phyloP scores from a whole-genome alignment of 2,797 vertebrate species.

The Lepus townsendii region DNA sequence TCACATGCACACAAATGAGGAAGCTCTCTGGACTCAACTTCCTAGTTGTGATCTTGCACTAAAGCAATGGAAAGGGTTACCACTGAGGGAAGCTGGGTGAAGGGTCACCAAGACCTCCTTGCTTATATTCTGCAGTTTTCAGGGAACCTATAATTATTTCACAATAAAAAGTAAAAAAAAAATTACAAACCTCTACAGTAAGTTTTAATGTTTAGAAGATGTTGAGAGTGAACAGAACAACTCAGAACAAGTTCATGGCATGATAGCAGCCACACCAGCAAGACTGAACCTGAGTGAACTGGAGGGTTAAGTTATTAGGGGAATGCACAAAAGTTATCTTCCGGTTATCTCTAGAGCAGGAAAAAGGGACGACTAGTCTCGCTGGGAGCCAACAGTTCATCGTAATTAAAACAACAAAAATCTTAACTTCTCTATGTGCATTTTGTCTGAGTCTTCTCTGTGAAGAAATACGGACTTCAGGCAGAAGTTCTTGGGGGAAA shows the following conservation, averaged over 20 bases:
- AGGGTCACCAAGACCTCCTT: neutral
- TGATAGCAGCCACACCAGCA: neutral
- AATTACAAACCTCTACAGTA: neutral
- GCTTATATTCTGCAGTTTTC: neutral
- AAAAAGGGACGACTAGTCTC: neutral
- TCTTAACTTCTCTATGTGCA: neutral
- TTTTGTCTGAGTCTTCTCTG: neutral
- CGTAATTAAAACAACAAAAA: neutral
- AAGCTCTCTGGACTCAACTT: neutral
- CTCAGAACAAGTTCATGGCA: neutral
- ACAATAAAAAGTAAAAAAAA: neutral
- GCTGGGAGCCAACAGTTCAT: neutral
- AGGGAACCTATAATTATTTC: slow-evolving; percentile 24
- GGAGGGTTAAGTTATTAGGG: neutral
- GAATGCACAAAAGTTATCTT: neutral
- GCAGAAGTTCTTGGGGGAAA: neutral
- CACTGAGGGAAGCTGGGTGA: neutral
- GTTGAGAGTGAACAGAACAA: neutral
- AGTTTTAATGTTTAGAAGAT: neutral
- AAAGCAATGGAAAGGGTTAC: neutral
- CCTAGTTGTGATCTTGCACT: neutral
- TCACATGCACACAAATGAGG: too few species aligned
- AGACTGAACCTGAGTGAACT: neutral
- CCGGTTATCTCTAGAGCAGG: neutral
- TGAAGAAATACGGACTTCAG: neutral